phyloP scores from a whole-genome alignment of 2,113 vertebrate species.

The Malurus melanocephalus region DNA sequence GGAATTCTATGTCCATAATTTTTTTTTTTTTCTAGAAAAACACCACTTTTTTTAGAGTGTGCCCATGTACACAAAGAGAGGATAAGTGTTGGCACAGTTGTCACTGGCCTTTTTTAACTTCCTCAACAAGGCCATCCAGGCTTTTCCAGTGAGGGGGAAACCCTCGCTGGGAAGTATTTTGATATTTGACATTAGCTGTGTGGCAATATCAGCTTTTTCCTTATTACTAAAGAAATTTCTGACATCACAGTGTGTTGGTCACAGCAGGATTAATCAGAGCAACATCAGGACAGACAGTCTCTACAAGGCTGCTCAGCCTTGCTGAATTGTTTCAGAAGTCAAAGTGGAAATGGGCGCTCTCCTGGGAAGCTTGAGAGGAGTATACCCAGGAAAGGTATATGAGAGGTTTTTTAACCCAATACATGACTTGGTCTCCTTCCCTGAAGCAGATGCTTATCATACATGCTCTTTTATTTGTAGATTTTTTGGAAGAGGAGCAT shows the following conservation, averaged over 20 bases:
- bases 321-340: neutral
- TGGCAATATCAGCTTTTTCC: neutral
- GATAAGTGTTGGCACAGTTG: fast-evolving
- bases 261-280: neutral
- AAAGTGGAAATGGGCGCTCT: neutral
- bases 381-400: neutral
- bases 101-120: neutral
- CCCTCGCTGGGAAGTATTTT: neutral
- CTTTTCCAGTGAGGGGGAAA: neutral
- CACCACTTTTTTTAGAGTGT: neutral
- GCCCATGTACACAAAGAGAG: neutral
- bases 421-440: neutral
- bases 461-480: neutral
- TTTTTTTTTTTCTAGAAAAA: neutral
- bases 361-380: neutral
- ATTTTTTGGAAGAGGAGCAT: neutral
- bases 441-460: neutral
- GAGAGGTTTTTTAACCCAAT: neutral
- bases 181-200: neutral
- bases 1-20: neutral
- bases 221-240: neutral
- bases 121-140: neutral
- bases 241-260: neutral
- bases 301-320: neutral
- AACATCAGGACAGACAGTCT: neutral